Evolutionary conservation across 2,888 invertebrate genomes (phyloP), one percentile per base, ranked within the genome.

Genomic region (Cordilura impudica): DNA sequence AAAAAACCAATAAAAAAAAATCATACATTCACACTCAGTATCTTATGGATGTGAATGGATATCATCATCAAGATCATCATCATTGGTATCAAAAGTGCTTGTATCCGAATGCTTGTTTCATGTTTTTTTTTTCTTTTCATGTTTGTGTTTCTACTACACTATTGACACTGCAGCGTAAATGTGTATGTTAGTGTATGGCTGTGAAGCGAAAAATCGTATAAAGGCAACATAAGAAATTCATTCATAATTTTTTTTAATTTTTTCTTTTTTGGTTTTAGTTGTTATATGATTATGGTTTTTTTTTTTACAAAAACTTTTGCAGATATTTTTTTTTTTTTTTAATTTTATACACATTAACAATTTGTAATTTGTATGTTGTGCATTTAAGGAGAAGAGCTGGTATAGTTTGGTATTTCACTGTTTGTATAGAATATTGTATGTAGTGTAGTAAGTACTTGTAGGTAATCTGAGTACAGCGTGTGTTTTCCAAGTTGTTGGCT

Each of bases 171-270:
- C 4, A 26, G 45, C 5, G 72, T 45, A 26, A 16, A 65, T 45
- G 54, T 54, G 43, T 21, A 23, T 53, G 49, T 18, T 53, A 51
- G 16, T 49, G 45, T 67, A 58, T 7, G 58, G 43, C 8, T 43
- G 16, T 69, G 23, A 47, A 69, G 51, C 60, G 78, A 81, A 82
- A 83, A 74, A 82, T 82, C 84, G 86, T 87, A 85, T 80, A 83
- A 87, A 83, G 71, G 88, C 87, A 88, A 87, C 85, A 85, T 78
- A 83, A 88, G 85, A 88, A 88, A 86, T 87, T 87, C 87, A 87
- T 87, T 87, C 87, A 87, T 87, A 85, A 87, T 84, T 84, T 82
- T 49, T 53, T 70, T 53, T 39, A 21, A 53, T 47, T 63, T 53
- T 66, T 53, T 3, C 6, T 35, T 43, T 60, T 71, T 71, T 39